Base-by-base conservation (phyloP, 1,140 invertebrate genomes). In the Dendrolimus kikuchii region DNA sequence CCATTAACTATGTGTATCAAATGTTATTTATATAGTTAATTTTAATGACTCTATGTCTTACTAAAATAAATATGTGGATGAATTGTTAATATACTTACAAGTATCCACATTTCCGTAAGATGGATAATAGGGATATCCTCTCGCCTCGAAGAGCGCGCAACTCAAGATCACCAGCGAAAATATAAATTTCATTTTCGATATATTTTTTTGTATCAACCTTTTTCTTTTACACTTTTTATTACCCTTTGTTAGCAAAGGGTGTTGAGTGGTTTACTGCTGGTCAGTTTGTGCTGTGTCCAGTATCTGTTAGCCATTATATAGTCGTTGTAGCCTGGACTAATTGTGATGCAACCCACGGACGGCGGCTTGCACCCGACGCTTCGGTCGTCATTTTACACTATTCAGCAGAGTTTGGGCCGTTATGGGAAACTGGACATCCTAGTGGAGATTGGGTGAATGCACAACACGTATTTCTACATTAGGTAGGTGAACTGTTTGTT, bases 51-150 rank as follows among this genome's bases (percentile, higher is more conserved):
- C 1, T 23, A 23, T 23, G 23, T 23, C 23, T 23, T 23, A 23
- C 23, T 23, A 23, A 23, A 23, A 23, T 23, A 23, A 23, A 23
- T 23, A 23, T 23, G 3, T 23, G 1, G 23, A 23, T 23, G 23
- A 23, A 55, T 38, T 42, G 46, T 48, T 49, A 44, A 40, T 7
- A 7, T 48, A 84, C 81, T 83, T 57, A 85, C 81, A 59, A 46
- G 80, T 60, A 57, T 85, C 81, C 38, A 81, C 56, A 57, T 81
- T 77, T 60, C 77, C 81, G 60, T 80, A 80, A 51, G 74, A 76
- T 2, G 74, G 77, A 46, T 72, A 40, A 55, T 74, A 77, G 4
- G 80, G 81, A 49, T 68, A 85, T 10, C 66, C 80, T 38, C 50
- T 54, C 5, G 58, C 74, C 51, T 76, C 64, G 66, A 60, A 71